Evolutionary conservation across 2,888 invertebrate genomes (phyloP), one percentile per base, ranked within the genome.

Genomic region (Silvanus unidentatus): DNA sequence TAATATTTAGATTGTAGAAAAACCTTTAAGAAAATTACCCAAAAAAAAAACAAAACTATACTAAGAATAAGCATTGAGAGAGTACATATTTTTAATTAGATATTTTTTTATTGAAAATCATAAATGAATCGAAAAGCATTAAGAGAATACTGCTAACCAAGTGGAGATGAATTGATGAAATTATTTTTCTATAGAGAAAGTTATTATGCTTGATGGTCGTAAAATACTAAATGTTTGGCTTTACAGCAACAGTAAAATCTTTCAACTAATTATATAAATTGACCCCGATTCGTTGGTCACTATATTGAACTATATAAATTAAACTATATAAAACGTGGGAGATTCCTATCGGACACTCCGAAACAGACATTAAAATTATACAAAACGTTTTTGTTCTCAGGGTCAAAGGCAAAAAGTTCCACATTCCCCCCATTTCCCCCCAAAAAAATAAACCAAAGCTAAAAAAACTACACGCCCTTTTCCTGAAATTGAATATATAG

Each of bases 321-420:
- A 42, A n/a, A n/a, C n/a, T n/a, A n/a, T n/a, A n/a, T n/a, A n/a
- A n/a, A n/a, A n/a, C n/a, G n/a, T n/a, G n/a, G n/a, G n/a, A n/a
- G n/a, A n/a, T n/a, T n/a, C n/a, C n/a, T n/a, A n/a, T n/a, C n/a
- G n/a, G n/a, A n/a, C n/a, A n/a, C n/a, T n/a, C n/a, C n/a, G 47
- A 48, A 52, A 45, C 45, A 42, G 45, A 47, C 44, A 45, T 44
- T 42, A n/a, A n/a, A 39, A 27, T 43, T 38, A 45, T 43, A 48
- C 42, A 39, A 44, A 42, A 53, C 48, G 49, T 58, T 60, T 63
- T 57, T 53, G 46, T 57, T 62, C 63, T 62, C 63, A 66, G 65
- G 65, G 65, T 65, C 66, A 63, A 59, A 58, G 59, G 59, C 58
- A 56, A 48, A 51, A 49, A 48, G 49, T 55, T 51, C 64, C 59